A percentile compares a stretch with the other conserved stretches of the same genome.
Evolutionary conservation across 1,140 invertebrate species (phyloP).

Genomic region (Asobara japonica): DNA sequence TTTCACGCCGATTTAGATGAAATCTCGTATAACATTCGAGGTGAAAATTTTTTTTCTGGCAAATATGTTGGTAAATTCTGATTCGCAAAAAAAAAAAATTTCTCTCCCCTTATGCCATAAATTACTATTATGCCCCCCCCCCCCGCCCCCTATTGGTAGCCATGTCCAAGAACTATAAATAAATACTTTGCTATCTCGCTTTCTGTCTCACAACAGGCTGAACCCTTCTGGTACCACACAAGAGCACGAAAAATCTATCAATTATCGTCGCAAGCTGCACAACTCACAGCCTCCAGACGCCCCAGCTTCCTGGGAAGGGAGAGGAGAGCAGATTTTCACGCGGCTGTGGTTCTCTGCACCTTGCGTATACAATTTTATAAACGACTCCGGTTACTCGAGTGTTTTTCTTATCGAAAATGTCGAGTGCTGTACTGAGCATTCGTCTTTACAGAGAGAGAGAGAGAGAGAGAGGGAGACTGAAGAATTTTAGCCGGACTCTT

Average conservation of each 20-base stretch:
- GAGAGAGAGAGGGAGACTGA: too few species aligned
- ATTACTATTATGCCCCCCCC: too few species aligned
- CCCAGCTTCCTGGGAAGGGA: conserved; percentile 22
- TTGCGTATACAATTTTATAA: conserved; percentile 29
- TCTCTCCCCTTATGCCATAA: too few species aligned
- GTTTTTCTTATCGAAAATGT: conserved; percentile 15
- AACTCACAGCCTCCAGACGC: conserved; percentile 25
- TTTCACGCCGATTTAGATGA: too few species aligned
- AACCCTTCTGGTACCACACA: conserved; percentile 12
- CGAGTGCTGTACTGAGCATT: background rate
- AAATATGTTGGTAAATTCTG: too few species aligned
- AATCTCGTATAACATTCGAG: too few species aligned
- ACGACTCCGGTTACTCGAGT: conserved; percentile 8
- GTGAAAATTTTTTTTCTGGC: too few species aligned
- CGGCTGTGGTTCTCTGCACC: conserved; percentile 25
- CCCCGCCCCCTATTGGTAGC: too few species aligned
- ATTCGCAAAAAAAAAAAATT: too few species aligned
- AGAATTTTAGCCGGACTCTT: too few species aligned
- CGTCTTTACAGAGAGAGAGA: background rate
- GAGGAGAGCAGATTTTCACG: background rate
- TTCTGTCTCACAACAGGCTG: too few species aligned
- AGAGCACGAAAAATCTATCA: conserved; percentile 37
- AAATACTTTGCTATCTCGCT: background rate
- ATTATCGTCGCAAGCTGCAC: conserved; percentile 39
- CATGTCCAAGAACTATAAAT: too few species aligned